phyloP scores from a whole-genome alignment of 2,797 vertebrate species.

The Chloroceryle inda region DNA sequence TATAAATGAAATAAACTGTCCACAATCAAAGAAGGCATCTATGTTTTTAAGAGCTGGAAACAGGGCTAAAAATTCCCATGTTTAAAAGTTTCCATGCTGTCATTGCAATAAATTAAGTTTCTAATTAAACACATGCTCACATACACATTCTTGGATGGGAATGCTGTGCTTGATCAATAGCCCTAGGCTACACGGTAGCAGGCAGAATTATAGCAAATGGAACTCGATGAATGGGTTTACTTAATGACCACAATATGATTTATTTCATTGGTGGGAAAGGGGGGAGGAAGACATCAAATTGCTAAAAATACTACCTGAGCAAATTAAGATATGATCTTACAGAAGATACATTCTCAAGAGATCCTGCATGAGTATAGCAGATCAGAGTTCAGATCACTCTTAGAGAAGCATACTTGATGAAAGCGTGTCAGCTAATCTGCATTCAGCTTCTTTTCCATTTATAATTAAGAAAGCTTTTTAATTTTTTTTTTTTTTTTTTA shows the following conservation, averaged over 20 bases:
- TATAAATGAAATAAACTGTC: neutral
- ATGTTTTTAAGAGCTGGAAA: neutral
- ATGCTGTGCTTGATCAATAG: conserved; percentile 67
- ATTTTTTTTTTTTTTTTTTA: neutral
- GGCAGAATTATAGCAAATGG: conserved; percentile 67
- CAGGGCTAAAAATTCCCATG: neutral
- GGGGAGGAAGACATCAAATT: conserved; percentile 50
- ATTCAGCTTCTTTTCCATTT: conserved; percentile 26
- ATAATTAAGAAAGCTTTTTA: neutral
- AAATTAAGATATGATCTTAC: conserved; percentile 60
- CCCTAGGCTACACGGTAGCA: conserved; percentile 38
- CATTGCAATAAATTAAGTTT: conserved; percentile 63
- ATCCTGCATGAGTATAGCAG: neutral
- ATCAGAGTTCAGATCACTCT: conserved; percentile 16
- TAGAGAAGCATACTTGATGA: neutral
- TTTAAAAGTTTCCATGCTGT: conserved; percentile 58
- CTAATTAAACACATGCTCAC: conserved; percentile 69
- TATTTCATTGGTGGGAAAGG: conserved; percentile 47
- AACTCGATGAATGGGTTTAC: conserved; percentile 62
- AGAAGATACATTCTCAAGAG: conserved; percentile 18
- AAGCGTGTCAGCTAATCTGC: neutral
- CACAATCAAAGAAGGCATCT: neutral
- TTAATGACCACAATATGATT: conserved; percentile 73
- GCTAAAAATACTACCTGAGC: conserved; percentile 30
- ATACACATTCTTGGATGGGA: conserved; percentile 37